phyloP scores from a whole-genome alignment of 2,888 invertebrate genomes.

The Patella ulyssiponensis region DNA sequence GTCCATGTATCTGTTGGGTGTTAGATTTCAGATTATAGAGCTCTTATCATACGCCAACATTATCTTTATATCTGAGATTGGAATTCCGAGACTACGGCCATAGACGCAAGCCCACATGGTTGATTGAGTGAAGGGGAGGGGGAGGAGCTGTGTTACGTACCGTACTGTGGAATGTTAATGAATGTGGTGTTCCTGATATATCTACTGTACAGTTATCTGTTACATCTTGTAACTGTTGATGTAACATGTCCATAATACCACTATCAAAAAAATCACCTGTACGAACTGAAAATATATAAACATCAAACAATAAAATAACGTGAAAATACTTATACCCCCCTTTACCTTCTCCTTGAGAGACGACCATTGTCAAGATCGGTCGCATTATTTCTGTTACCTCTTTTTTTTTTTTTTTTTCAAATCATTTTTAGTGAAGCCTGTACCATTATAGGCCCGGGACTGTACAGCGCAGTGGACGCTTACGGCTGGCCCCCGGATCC shows the following conservation, averaged over 20 bases:
- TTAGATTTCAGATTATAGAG: neutral
- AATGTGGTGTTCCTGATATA: slow-evolving; percentile 60
- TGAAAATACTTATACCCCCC: too few species aligned
- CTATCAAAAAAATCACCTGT: slow-evolving; percentile 95
- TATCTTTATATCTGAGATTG: slow-evolving; percentile 1
- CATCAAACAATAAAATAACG: too few species aligned
- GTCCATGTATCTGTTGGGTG: too few species aligned
- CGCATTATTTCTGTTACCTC: too few species aligned
- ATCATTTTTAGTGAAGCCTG: too few species aligned
- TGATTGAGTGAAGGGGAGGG: slow-evolving; percentile 26
- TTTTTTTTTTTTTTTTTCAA: too few species aligned
- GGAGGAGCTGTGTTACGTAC: slow-evolving; percentile 55
- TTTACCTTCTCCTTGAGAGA: too few species aligned
- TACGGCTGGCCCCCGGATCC: too few species aligned
- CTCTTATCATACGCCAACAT: neutral
- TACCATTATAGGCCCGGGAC: too few species aligned
- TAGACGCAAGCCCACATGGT: slow-evolving; percentile 13
- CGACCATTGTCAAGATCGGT: too few species aligned
- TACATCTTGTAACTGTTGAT: slow-evolving; percentile 82
- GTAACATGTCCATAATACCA: slow-evolving; percentile 92
- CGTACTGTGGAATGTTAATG: slow-evolving; percentile 71
- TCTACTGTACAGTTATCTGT: slow-evolving; percentile 69
- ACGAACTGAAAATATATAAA: slow-evolving; percentile 79
- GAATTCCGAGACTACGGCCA: neutral
- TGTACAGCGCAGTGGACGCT: too few species aligned